Evolutionary conservation across 2,797 vertebrate genomes (phyloP), one percentile per base, ranked within the genome.

Genomic region (Sternarchorhynchus goeldii): DNA sequence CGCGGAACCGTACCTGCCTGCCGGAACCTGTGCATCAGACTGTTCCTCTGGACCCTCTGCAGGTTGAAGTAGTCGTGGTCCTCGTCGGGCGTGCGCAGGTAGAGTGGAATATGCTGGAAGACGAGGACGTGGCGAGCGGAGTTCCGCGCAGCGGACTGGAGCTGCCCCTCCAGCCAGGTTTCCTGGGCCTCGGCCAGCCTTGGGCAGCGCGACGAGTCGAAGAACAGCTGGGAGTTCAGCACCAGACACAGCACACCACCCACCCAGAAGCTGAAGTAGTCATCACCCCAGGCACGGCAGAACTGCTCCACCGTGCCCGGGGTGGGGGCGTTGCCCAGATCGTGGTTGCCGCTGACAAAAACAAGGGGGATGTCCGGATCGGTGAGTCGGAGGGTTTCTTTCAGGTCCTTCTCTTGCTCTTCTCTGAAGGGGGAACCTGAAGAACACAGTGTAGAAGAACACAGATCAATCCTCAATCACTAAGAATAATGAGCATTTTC

Each of bases 241-340:
- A 98, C 96, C 34, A 99, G 92, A 87, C 95, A 98, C 81, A 97
- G 87, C 80, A 97, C 94, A 0, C 97, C 97, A 2, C 96, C 96
- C 85, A 93, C 94, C 96, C 97, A 98, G 88, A 98, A 99, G 88
- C 95, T 96, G 89, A 98, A 99, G 87, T 97, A 99, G 89, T 99
- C 97, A 0, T 98, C 94, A 0, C 98, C 98, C 97, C 97, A 99
- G 1, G 86, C 90, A 5, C 62, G 86, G 88, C 95, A 92, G 85
- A 93, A 99, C 76, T 94, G 89, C 18, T 92, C 86, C 77, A 98
- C 79, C 0, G 93, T 94, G 82, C 92, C 91, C 0, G 87, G 86
- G 0, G 96, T 98, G 12, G 98, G 98, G 12, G 88, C 66, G 76
- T 99, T 98, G 81, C 97, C 96, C 56, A 99, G 79, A 74, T 99